Evolutionary conservation across 2,888 invertebrate genomes (phyloP), one percentile per base, ranked within the genome.

Genomic region (Hyalella azteca): DNA sequence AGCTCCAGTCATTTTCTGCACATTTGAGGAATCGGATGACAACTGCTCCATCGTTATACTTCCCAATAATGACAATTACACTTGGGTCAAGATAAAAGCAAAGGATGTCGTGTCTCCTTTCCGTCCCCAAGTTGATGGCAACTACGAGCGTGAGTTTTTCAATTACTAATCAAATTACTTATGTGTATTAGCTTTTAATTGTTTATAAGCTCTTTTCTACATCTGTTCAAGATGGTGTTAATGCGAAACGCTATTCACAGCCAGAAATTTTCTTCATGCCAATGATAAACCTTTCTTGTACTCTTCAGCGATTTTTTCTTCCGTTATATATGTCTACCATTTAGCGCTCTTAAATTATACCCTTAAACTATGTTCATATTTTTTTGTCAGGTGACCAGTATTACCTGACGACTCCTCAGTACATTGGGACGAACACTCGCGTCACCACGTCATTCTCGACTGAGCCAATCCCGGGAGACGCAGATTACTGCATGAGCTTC

Each of bases 401-500:
- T 32, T 59, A 59, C 32, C 22, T 59, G 29, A 59, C 59, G 15
- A 22, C 59, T 5, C 59, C 59, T 29, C 29, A 59, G 5, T 11
- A 59, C 32, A 11, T 9, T 22, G 59, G 26, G 22, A 32, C 7
- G 7, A 1, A 3, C 13, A 13, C 5, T 32, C 13, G 3, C 59
- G 22, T 29, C 29, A 22, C 15, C 59, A 15, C 59, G 19, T 15
- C 26, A 29, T 59, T 59, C 59, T 22, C n/a, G 26, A 59, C 59
- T 3, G 9, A 15, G 26, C 3, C 59, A 9, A 15, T 59, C 29
- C 19, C 19, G 29, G 59, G 59, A 7, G 60, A 3, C n/a, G 5
- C 32, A 29, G 81, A 82, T 59, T 82, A 82, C 59, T 82, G 82
- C 48, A 19, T 82, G 41, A 78, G 77, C 26, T 80, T 82, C 78